phyloP scores from a whole-genome alignment of 2,888 invertebrate species.

The Lathronympha strigana region DNA sequence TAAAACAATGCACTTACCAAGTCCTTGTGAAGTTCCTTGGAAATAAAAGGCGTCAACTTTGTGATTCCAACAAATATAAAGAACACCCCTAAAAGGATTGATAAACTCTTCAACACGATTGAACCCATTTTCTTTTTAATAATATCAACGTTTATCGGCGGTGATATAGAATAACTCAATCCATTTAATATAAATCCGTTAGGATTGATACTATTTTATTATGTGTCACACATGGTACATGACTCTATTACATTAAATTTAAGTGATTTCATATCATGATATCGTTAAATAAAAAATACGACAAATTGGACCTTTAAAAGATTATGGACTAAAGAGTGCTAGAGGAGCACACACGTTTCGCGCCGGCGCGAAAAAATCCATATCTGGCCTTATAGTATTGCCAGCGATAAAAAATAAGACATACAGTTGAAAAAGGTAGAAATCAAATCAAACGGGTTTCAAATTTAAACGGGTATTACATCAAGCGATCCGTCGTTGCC shows the following conservation, averaged over 20 bases:
- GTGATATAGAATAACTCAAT: slow-evolving; percentile 32
- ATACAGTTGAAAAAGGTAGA: slow-evolving; percentile 15
- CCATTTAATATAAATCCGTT: slow-evolving; percentile 33
- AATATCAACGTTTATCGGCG: slow-evolving; percentile 45
- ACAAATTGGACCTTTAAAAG: slow-evolving; percentile 23
- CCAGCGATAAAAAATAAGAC: slow-evolving; percentile 35
- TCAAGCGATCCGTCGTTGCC: too few species aligned
- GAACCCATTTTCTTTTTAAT: slow-evolving; percentile 76
- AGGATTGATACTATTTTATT: slow-evolving; percentile 18
- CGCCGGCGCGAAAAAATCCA: slow-evolving; percentile 83
- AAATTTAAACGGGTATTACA: too few species aligned
- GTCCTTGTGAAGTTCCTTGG: slow-evolving; percentile 98
- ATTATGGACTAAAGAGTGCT: slow-evolving; percentile 41
- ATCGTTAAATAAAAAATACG: slow-evolving; percentile 5
- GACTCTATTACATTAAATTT: slow-evolving; percentile 13
- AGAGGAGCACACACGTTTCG: slow-evolving; percentile 65
- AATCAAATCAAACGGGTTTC: background rate
- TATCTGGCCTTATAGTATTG: slow-evolving; percentile 52
- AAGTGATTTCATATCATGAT: slow-evolving; percentile 30
- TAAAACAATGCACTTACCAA: slow-evolving; percentile 87
- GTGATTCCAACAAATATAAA: slow-evolving; percentile 97
- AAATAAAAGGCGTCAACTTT: slow-evolving; percentile 95
- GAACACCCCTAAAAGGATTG: slow-evolving; percentile 95
- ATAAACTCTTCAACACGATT: slow-evolving; percentile 95
- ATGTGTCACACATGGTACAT: slow-evolving; percentile 27